Evolutionary conservation across 2,113 vertebrate genomes (phyloP), one percentile per base, ranked within the genome.

Genomic region (Gulo gulo): DNA sequence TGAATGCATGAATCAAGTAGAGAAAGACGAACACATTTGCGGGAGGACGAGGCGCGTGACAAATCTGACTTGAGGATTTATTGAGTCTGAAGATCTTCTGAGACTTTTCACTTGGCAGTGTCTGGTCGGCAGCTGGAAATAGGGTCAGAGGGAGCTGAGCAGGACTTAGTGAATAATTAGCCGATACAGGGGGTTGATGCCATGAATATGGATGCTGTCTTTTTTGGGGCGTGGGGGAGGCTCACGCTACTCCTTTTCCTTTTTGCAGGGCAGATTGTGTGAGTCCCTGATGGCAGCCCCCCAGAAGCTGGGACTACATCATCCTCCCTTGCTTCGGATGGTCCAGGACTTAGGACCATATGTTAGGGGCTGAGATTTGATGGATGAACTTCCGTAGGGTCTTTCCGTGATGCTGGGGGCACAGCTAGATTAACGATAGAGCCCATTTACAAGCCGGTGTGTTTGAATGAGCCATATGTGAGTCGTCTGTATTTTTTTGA

Each of bases 361-460:
- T 87, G 92, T 80, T 4, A 3, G 47, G 34, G 93, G 73, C 69
- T 69, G 34, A 36, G 21, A 12, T 47, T 82, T 95, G 93, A 84
- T 96, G 88, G 88, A 86, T 55, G 31, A 26, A 42, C 85, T 84
- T 95, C 97, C 20, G 0, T 26, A 81, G 88, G 94, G 45, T 57
- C 83, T 82, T 88, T 29, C 39, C 34, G 0, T 0, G 3, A 21
- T 73, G 73, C 73, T 24, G 13, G n/a, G 45, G 76, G 57, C 87
- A 69, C 0, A 0, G 73, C 93, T 87, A 88, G 89, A 93, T 97
- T 80, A 95, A 90, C 14, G 0, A 39, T 39, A 34, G 82, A 55
- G 79, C 87, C 86, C 79, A 21, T 24, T 24, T 94, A 45, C 21
- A 61, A 80, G 59, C 63, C 57, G 24, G 11, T 52, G 24, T n/a